Percentiles rank a stretch among this genome's conserved stretches.
Conservation (phyloP, 2,113 vertebrate genomes). For the Pterocles orientalis region DNA sequence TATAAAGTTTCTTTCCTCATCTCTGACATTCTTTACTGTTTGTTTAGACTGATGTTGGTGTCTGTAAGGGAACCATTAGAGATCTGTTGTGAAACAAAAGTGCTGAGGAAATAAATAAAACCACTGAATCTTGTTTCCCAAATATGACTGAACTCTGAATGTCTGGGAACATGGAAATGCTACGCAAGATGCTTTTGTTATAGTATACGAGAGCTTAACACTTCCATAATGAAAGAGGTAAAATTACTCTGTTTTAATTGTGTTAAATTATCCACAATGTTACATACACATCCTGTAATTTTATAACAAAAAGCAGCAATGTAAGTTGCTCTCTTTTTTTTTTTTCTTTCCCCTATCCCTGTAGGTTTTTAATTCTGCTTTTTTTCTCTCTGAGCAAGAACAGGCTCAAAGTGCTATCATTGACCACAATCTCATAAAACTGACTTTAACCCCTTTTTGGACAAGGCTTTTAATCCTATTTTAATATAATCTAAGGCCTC, state of each 20-base stretch:
- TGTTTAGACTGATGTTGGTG: neutral
- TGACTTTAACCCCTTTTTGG: neutral
- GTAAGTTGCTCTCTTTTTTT: rapidly evolving
- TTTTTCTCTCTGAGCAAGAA: neutral
- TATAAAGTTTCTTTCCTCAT: neutral
- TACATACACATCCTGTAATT: neutral
- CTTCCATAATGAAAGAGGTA: neutral
- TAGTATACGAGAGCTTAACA: neutral
- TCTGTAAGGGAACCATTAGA: neutral
- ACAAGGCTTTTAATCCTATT: neutral
- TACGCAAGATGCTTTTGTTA: neutral
- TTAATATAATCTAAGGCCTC: neutral
- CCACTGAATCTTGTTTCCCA: neutral
- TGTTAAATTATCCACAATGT: neutral
- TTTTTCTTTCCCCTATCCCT: rapidly evolving
- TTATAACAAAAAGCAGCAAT: neutral
- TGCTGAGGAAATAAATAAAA: neutral
- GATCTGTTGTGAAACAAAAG: neutral
- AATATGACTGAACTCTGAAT: neutral
- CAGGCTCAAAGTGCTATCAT: neutral
- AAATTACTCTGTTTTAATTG: neutral
- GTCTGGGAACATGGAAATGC: neutral
- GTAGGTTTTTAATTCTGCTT: rapidly evolving
- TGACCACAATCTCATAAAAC: neutral
- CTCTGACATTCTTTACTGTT: neutral